Conservation (phyloP, 2,797 vertebrate species). For the Momotus momota region DNA sequence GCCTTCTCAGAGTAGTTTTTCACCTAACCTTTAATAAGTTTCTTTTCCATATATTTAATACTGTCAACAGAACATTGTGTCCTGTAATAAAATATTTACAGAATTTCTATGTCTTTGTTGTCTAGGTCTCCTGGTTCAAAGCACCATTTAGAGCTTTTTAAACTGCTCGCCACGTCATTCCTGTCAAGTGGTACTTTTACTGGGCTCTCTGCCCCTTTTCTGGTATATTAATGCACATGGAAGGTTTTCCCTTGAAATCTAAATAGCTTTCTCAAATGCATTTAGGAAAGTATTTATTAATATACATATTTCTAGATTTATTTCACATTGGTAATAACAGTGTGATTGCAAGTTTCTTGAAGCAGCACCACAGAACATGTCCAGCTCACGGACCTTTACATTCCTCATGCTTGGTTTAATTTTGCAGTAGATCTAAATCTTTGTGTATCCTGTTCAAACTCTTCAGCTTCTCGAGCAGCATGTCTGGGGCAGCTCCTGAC, state of each 20-base stretch:
- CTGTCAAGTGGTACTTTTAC: not conserved
- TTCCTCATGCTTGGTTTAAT: not conserved
- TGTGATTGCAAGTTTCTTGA: not conserved
- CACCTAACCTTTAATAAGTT: slow-evolving; percentile 30
- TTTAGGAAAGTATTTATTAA: not conserved
- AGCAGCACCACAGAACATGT: not conserved
- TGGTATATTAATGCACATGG: not conserved
- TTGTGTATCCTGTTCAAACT: not conserved
- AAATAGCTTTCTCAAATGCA: not conserved
- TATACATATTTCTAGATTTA: not conserved
- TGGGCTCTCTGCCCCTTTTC: not conserved
- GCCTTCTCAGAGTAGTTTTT: not conserved
- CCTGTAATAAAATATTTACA: not conserved
- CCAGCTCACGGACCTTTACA: not conserved
- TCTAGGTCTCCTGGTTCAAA: not conserved
- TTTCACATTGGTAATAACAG: not conserved
- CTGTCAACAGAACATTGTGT: not conserved
- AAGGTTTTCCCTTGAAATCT: not conserved
- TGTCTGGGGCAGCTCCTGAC: not conserved
- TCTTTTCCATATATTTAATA: slow-evolving; percentile 14
- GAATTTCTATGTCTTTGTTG: not conserved
- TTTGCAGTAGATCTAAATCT: not conserved
- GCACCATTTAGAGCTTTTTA: slow-evolving; percentile 7
- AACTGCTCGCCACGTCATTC: not conserved
- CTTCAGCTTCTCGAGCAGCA: not conserved